Conservation (phyloP, 2,113 vertebrate species). For the Aplodontia rufa region DNA sequence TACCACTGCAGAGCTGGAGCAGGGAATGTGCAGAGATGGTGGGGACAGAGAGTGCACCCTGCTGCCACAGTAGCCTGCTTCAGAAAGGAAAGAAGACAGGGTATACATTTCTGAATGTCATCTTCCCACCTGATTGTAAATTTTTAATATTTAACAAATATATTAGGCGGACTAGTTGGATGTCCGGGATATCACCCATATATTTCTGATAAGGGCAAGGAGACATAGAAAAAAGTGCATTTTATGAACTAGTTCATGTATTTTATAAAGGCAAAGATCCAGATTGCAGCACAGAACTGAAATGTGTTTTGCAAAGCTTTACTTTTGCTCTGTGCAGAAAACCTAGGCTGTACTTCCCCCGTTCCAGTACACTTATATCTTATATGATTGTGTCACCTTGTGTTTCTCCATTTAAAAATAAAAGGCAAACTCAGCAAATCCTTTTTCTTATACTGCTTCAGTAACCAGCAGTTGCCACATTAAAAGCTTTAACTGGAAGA, state of each 20-base stretch:
- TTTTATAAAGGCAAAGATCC: conserved; percentile 40
- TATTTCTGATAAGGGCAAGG: conserved; percentile 34
- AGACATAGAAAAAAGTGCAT: background rate
- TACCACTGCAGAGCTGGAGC: background rate
- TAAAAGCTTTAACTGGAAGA: conserved; percentile 67
- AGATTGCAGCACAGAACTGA: background rate
- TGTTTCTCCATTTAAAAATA: conserved; percentile 67
- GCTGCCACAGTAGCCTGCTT: background rate
- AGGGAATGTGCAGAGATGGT: background rate
- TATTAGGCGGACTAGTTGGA: background rate
- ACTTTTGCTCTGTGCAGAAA: conserved; percentile 32
- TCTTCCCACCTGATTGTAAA: conserved; percentile 9
- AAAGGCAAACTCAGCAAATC: conserved; percentile 72
- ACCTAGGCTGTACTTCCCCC: background rate
- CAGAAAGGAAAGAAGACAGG: background rate
- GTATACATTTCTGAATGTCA: background rate
- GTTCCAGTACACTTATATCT: conserved; percentile 52
- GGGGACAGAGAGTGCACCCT: background rate
- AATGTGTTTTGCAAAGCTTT: conserved; percentile 53
- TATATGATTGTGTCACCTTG: conserved; percentile 54
- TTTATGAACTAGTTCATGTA: conserved; percentile 8
- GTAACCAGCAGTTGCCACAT: conserved; percentile 66
- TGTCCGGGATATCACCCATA: background rate
- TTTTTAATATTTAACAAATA: conserved; percentile 4
- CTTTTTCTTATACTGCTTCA: conserved; percentile 67